Conservation (phyloP, 2,888 invertebrate genomes). For the Chrysomela aeneicollis region DNA sequence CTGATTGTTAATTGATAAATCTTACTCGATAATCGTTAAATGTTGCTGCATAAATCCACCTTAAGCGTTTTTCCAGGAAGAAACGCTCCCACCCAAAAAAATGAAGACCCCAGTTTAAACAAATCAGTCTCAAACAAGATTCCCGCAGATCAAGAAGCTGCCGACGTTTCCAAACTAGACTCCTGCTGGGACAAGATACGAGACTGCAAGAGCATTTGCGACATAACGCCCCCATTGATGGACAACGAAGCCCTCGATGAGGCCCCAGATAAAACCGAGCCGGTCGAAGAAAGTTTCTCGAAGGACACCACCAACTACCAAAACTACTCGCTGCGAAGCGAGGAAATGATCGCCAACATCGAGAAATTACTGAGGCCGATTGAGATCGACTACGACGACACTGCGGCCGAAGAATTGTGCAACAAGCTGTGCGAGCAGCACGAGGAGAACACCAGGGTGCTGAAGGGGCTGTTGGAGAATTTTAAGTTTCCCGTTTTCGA, state of each 20-base stretch:
- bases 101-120: too few relatives aligned
- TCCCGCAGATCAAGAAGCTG: too few relatives aligned
- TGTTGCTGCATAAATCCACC: too few relatives aligned
- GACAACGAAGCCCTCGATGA: neutral
- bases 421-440: neutral
- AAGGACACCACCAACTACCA: neutral
- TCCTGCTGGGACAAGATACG: neutral
- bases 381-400: neutral
- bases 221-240: too few relatives aligned
- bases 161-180: too few relatives aligned
- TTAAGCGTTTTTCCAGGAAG: too few relatives aligned
- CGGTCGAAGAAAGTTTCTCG: neutral
- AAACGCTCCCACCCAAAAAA: too few relatives aligned
- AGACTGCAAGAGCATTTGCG: neutral
- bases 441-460: neutral
- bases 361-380: slow-evolving; percentile 9
- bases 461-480: slow-evolving; percentile 1
- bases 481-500: slow-evolving; percentile 1
- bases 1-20: too few relatives aligned
- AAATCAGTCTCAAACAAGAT: too few relatives aligned
- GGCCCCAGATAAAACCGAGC: neutral
- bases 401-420: neutral
- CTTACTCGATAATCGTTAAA: too few relatives aligned
- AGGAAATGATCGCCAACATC: slow-evolving; percentile 1
- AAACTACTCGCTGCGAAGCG: slow-evolving; percentile 21